phyloP scores from a whole-genome alignment of 2,888 invertebrate species.

The Vandiemenella viatica region DNA sequence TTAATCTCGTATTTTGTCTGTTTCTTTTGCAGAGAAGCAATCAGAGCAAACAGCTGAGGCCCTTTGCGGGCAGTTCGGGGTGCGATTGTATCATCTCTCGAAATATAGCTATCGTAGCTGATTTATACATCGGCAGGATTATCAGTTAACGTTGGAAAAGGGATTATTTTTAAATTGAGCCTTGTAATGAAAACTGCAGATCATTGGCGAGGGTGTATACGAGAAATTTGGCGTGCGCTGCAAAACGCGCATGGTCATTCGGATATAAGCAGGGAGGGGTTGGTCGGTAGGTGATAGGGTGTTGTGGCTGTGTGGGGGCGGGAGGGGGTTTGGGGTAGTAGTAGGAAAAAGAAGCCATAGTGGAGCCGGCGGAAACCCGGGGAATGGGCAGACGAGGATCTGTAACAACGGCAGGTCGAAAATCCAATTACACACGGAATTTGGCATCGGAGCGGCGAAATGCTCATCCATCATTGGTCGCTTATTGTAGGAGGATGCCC shows the following conservation, averaged over 20 bases:
- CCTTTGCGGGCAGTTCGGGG: too few relatives aligned
- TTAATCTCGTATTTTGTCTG: too few relatives aligned
- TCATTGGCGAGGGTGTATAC: too few relatives aligned
- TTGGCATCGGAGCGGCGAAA: slow-evolving; percentile 7
- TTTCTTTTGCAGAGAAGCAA: too few relatives aligned
- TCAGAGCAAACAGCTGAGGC: too few relatives aligned
- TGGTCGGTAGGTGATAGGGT: too few relatives aligned
- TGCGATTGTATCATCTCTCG: too few relatives aligned
- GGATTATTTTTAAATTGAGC: neutral
- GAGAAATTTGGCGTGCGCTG: too few relatives aligned
- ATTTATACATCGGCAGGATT: neutral
- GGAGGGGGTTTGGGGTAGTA: neutral
- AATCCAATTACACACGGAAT: slow-evolving; percentile 10
- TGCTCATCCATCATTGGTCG: neutral
- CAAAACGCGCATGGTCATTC: too few relatives aligned
- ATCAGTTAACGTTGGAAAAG: neutral
- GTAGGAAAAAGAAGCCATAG: neutral
- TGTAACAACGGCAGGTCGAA: slow-evolving; percentile 8
- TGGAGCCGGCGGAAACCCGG: neutral
- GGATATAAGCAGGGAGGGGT: too few relatives aligned
- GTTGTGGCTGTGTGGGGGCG: neutral
- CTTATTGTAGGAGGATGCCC: neutral
- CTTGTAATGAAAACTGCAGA: neutral
- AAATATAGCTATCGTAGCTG: too few relatives aligned
- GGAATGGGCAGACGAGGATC: neutral